A percentile compares a stretch with the other conserved stretches of the same genome.
Evolutionary conservation across 2,113 vertebrate species (phyloP).

Genomic region (Gallinago paraguaiae): DNA sequence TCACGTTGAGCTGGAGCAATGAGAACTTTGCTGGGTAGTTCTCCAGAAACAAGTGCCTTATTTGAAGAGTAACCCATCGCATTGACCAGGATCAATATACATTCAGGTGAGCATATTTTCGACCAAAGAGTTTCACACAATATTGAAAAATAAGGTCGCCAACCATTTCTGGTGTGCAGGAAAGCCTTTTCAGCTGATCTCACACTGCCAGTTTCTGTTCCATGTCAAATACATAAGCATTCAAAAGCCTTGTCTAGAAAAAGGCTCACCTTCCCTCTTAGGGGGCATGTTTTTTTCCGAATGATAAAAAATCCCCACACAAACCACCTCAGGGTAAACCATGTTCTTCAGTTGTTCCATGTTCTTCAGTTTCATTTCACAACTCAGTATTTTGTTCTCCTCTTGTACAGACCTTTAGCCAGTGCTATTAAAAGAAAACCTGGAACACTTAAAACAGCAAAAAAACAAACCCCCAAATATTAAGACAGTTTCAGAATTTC

Average conservation of each 20-base stretch:
- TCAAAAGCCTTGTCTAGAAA: background rate
- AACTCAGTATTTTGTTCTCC: background rate
- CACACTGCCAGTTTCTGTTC: background rate
- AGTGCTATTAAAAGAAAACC: background rate
- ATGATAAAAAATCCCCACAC: background rate
- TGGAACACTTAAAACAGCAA: background rate
- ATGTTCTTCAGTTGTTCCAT: too few species aligned
- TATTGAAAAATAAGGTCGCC: background rate
- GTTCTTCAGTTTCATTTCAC: background rate
- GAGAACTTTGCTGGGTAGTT: background rate
- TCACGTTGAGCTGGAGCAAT: fast-evolving
- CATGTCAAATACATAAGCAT: background rate
- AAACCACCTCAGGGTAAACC: background rate
- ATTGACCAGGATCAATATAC: fast-evolving
- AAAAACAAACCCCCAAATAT: background rate
- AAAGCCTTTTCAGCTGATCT: background rate
- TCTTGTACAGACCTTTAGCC: background rate
- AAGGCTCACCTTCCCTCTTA: background rate
- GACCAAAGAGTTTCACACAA: background rate
- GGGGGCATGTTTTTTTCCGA: background rate
- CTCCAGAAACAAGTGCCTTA: background rate
- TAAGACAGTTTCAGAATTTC: background rate
- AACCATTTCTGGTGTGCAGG: background rate
- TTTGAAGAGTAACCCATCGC: background rate
- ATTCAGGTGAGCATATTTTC: background rate